phyloP scores from a whole-genome alignment of 2,888 invertebrate species.

The Antheraea yamamai region DNA sequence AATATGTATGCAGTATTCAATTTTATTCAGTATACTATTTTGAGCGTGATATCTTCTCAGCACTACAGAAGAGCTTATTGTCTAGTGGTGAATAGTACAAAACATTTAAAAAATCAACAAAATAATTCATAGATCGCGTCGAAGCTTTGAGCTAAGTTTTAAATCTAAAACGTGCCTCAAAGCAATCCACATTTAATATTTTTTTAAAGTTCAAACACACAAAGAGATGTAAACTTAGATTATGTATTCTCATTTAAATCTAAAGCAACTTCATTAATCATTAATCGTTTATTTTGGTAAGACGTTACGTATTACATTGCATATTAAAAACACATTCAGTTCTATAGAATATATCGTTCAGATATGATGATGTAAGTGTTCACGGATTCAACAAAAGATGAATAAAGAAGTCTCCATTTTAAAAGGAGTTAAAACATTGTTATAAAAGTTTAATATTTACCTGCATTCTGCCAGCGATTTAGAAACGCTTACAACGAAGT shows the following conservation, averaged over 20 bases:
- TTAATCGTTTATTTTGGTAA: background rate
- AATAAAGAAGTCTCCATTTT: background rate
- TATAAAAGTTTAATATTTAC: conserved; percentile 28
- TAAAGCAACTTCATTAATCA: background rate
- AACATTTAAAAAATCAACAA: too few species aligned
- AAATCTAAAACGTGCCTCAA: too few species aligned
- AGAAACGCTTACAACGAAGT: conserved; percentile 12
- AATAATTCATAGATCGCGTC: too few species aligned
- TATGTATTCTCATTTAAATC: background rate
- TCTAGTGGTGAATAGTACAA: too few species aligned
- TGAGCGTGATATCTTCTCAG: too few species aligned
- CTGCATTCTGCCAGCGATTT: conserved; percentile 37
- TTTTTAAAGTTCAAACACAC: background rate
- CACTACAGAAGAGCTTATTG: too few species aligned
- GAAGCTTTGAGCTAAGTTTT: too few species aligned
- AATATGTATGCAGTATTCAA: background rate
- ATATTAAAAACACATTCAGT: background rate
- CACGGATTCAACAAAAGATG: background rate
- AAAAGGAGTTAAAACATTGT: background rate
- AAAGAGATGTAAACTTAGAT: background rate
- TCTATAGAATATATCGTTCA: background rate
- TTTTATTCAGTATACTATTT: background rate
- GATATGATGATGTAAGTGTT: conserved; percentile 3
- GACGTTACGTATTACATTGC: background rate
- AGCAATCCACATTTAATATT: background rate